A percentile compares a stretch with the other conserved stretches of the same genome.
Conservation (phyloP, 2,113 vertebrate species). For the Dryoscopus gambensis region DNA sequence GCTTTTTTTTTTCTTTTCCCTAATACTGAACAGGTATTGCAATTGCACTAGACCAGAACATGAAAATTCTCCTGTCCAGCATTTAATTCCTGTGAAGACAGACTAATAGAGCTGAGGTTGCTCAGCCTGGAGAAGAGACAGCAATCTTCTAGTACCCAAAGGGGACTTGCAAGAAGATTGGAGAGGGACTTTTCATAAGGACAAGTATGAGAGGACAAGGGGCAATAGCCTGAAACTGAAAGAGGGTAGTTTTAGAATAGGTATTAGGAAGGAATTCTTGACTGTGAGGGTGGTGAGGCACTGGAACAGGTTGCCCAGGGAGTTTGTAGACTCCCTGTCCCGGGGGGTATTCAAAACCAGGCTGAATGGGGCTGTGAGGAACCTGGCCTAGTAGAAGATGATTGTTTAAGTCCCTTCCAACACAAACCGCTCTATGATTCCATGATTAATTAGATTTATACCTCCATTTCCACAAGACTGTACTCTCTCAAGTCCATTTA, state of each 20-base stretch:
- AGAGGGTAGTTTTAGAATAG: not conserved
- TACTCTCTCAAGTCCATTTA: not conserved
- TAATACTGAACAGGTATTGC: not conserved
- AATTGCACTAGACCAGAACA: not conserved
- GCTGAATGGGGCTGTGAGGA: not conserved
- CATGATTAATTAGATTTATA: not conserved
- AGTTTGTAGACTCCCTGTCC: not conserved
- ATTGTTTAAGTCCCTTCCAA: not conserved
- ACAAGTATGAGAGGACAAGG: not conserved
- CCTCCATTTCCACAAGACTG: not conserved
- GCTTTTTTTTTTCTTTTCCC: accelerated
- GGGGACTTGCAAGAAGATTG: not conserved
- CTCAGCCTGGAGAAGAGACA: not conserved
- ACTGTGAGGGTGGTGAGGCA: not conserved
- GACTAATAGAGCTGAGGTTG: not conserved
- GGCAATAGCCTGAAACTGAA: not conserved
- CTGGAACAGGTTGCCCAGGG: not conserved
- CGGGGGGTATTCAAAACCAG: not conserved
- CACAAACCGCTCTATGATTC: not conserved
- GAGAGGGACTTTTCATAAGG: not conserved
- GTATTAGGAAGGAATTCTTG: not conserved
- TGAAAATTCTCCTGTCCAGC: not conserved
- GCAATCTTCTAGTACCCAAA: not conserved
- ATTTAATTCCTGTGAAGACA: not conserved
- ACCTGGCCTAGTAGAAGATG: not conserved